Evolutionary conservation across 2,888 invertebrate species (phyloP).

Genomic region (Pecten maximus): DNA sequence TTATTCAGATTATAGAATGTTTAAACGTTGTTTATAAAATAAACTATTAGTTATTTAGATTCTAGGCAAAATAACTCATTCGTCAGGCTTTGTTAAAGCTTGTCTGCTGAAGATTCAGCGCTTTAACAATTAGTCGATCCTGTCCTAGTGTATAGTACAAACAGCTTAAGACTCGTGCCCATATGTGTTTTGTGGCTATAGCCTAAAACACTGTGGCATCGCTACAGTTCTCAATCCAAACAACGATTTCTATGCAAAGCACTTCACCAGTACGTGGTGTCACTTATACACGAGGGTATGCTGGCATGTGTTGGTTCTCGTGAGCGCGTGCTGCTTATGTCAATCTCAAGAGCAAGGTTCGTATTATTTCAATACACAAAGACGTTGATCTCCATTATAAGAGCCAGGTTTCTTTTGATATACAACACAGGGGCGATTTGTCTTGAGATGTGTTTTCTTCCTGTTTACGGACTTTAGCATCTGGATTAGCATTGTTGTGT

Average conservation of each 20-base stretch:
- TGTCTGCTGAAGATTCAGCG: not conserved
- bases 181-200: not conserved
- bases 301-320: conserved; percentile 11
- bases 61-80: no score
- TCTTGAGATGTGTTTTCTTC: conserved; percentile 21
- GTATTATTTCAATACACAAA: conserved; percentile 28
- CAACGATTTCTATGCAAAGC: not conserved
- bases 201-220: not conserved
- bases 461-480: conserved; percentile 4
- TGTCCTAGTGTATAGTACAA: not conserved
- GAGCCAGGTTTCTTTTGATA: conserved; percentile 19
- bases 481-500: not conserved
- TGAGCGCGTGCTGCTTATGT: conserved; percentile 18
- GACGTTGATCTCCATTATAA: conserved; percentile 35
- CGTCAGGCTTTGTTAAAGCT: not conserved
- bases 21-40: no score
- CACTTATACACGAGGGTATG: not conserved
- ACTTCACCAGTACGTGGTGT: not conserved
- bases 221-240: not conserved
- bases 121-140: not conserved
- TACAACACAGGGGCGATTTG: not conserved
- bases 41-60: no score
- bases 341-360: conserved; percentile 21
- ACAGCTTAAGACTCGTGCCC: not conserved
- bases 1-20: no score